These are phyloP conservation scores for Vicugna pacos DNA, from an alignment of 2,113 vertebrate genomes.

Conservation along the genomic window DNA sequence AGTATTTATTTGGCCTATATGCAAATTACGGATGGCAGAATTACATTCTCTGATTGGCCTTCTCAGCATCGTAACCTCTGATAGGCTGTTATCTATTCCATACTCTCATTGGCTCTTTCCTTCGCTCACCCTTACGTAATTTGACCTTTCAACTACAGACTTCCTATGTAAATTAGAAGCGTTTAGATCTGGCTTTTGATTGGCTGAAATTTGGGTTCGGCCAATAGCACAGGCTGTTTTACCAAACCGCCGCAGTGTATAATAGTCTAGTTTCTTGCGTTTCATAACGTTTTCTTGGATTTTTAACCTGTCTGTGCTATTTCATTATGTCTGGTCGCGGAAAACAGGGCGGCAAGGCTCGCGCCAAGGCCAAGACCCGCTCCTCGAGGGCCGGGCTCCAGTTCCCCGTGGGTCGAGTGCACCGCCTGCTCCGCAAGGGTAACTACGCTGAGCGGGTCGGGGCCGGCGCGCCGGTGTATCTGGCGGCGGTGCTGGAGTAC, in stretches of 20 bases:
- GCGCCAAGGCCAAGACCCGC: slow-evolving; percentile 23
- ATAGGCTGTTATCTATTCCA: background rate
- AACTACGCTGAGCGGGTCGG: background rate
- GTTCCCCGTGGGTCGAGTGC: background rate
- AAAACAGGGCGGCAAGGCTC: slow-evolving; percentile 37
- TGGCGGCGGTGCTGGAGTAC: background rate
- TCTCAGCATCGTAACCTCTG: background rate
- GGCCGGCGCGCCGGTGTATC: background rate
- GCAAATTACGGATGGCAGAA: background rate
- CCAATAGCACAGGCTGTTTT: background rate
- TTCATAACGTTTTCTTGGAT: fast-evolving
- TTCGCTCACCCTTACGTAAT: background rate
- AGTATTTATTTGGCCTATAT: background rate
- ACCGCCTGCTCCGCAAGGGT: background rate
- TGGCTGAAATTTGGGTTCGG: background rate
- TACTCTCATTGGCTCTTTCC: background rate
- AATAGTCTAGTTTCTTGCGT: fast-evolving
- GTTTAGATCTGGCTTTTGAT: background rate
- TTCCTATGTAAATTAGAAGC: background rate
- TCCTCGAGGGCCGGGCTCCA: background rate
- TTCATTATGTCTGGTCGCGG: background rate
- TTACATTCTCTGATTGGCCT: background rate
- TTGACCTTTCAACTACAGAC: background rate
- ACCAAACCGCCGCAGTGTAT: background rate
- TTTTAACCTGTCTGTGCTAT: fast-evolving